Base-by-base conservation (phyloP, 2,888 invertebrate species). In the Hetaerina titia region DNA sequence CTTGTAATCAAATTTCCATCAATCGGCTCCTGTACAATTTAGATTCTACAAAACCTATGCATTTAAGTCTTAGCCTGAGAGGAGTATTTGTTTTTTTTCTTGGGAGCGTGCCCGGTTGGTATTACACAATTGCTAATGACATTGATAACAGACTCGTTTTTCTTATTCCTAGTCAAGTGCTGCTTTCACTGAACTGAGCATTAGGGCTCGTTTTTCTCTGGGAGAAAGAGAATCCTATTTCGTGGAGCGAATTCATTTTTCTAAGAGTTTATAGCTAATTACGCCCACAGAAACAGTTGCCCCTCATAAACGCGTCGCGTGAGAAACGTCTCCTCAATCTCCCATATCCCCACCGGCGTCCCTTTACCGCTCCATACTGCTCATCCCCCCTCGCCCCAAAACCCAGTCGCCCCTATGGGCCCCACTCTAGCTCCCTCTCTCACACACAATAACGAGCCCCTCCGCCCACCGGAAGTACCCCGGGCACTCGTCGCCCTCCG, bases 261-360 rank as follows among this genome's bases (percentile, higher is more conserved):
- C 81, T 81, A 81, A 81, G 81, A 22, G 81, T 81, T 81, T 81
- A 81, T 81, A 31, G 81, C 81, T 81, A 81, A 81, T 81, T 81
- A 81, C 81, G 13, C 81, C 81, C 25, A 31, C 31, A 81, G 81
- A 81, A 81, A 81, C 81, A 81, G 81, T 81, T 81, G 31, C 81
- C 25, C 81, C 81, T 81, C 31, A 81, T 81, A 81, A 81, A 81
- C 19, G 81, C 81, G 31, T 81, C 81, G 81, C 31, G 31, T 4
- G 81, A 81, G 31, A 81, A 13, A 31, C 81, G 81, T 81, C 81
- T 31, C 31, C 81, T 81, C 81, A 81, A 81, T 81, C 69, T 4
- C 69, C 69, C 69, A 69, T 22, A 69, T 17, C 69, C 17, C 69
- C 69, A 17, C 69, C 19, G 19, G 19, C 19, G 19, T 2, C 17